These are phyloP conservation scores for Heliconius sara DNA, from an alignment of 2,888 invertebrate genomes.

Conservation along the genomic window DNA sequence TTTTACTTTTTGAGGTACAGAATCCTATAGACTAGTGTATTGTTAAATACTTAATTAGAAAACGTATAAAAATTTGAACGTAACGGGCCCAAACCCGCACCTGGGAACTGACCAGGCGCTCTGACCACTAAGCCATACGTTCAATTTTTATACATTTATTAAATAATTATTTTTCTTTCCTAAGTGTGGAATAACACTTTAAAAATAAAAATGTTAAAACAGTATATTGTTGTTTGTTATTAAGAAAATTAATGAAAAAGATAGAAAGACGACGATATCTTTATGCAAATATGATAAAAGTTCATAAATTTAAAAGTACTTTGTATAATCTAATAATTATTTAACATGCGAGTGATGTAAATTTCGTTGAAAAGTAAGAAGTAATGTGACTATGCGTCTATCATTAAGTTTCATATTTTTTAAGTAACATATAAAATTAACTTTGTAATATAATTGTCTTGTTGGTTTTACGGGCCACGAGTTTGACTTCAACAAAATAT, in stretches of 20 bases:
- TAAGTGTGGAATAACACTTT: no score
- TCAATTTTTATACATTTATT: no score
- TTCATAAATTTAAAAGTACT: constrained; percentile 1
- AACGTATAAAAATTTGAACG: no score
- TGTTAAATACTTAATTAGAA: no score
- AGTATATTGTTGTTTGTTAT: no score
- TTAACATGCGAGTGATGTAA: constrained; percentile 9
- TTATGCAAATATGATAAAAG: background rate
- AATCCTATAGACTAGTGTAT: background rate
- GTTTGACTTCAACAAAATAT: background rate
- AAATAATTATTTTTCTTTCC: no score
- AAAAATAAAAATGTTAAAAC: no score
- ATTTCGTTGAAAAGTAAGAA: constrained; percentile 14
- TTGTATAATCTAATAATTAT: constrained; percentile 14
- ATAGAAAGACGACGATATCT: background rate
- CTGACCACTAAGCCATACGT: no score
- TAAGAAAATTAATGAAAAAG: background rate
- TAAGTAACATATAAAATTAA: background rate
- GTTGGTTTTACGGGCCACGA: background rate
- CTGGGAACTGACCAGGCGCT: no score
- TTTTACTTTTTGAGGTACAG: background rate
- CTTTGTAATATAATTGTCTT: background rate
- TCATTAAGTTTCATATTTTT: background rate
- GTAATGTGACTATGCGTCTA: background rate
- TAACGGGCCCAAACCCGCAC: no score